Evolutionary conservation across 2,888 invertebrate species (phyloP), one percentile per base, ranked within the genome.

Genomic region (Cataglyphis albicans): DNA sequence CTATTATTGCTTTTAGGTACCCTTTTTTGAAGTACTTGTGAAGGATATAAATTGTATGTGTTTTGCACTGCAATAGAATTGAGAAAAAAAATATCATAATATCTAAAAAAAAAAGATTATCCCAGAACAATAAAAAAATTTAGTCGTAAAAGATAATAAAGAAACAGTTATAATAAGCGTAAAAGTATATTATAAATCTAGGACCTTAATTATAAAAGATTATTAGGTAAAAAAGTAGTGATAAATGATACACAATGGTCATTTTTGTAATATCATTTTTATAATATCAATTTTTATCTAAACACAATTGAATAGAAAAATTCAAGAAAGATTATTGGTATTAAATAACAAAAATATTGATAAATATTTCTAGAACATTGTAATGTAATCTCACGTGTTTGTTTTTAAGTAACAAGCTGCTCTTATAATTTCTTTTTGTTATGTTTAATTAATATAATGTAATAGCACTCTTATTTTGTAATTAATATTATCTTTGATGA

Each of bases 401-500:
- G 1, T 55, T 70, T 55, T 70, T 21, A 35, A 10, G 15, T 1
- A 15, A 25, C 3, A 38, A 57, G 32, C 10, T 25, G 35, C 4
- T 70, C 18, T 57, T 4, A 25, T 6, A n/a, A 59, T 73, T 59
- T 59, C n/a, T 32, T n/a, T 9, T 35, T 2, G 7, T 55, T 21
- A n/a, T 38, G 15, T 44, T 44, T 12, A 44, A 32, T n/a, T 73
- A 35, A 15, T 25, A 1, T 74, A 15, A 29, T 32, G 3, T 38
- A 44, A 38, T 59, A 15, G 25, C 9, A 73, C 3, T 9, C 12
- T 41, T 21, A 32, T 21, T 48, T 44, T 1, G 15, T 61, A 68
- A 70, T 3, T 7, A 52, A 15, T 10, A 21, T 35, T 90, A 91
- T 86, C 87, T 81, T 87, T 67, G 10, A 78, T 76, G 48, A 4